Conservation (phyloP, 2,888 invertebrate species). For the Nemotelus pantherinus region DNA sequence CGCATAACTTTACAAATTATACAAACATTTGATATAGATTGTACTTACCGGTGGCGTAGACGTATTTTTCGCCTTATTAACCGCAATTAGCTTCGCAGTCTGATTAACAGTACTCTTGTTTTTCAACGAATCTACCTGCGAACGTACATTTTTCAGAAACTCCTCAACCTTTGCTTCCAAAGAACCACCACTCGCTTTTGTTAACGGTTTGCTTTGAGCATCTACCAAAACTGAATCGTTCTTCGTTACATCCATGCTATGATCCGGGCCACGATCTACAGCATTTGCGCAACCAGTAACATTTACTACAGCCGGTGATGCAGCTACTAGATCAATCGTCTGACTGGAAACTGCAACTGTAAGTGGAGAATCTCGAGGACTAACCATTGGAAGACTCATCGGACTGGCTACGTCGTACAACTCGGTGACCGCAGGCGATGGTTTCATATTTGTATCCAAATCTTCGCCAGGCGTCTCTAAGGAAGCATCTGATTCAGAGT, state of each 20-base stretch:
- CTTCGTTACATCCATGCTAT: too few species aligned
- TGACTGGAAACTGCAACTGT: constrained; percentile 10
- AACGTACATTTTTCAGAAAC: constrained; percentile 60
- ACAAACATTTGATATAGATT: too few species aligned
- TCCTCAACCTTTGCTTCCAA: constrained; percentile 61
- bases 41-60: constrained; percentile 58
- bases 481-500: constrained; percentile 3
- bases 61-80: constrained; percentile 10
- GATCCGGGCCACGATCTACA: too few species aligned
- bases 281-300: neutral
- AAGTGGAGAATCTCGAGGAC: constrained; percentile 48
- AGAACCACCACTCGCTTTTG: constrained; percentile 53
- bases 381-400: constrained; percentile 58
- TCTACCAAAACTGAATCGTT: neutral
- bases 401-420: constrained; percentile 60
- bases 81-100: constrained; percentile 21
- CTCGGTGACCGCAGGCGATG: constrained; percentile 44
- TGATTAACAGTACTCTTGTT: neutral
- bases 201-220: neutral
- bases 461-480: neutral
- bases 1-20: too few species aligned
- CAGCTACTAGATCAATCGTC: neutral
- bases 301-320: neutral
- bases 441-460: neutral
- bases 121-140: constrained; percentile 53